Evolutionary conservation across 2,113 vertebrate genomes (phyloP), one percentile per base, ranked within the genome.

Genomic region (Pitta sordida): DNA sequence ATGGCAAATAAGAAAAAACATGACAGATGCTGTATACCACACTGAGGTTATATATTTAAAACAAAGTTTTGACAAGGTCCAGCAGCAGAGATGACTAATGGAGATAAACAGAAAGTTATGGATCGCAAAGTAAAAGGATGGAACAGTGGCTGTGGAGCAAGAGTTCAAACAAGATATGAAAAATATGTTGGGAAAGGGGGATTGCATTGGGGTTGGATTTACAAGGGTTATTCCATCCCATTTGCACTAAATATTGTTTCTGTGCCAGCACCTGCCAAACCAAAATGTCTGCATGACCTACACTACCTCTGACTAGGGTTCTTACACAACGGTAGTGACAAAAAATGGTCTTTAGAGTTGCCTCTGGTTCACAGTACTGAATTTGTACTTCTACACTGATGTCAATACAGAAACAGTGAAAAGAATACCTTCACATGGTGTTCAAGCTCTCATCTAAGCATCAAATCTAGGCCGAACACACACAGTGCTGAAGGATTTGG

Each of bases 31-130:
- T 83, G 36, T 62, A 70, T 6, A 74, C 78, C 60, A 95, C 44
- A 59, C 15, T 55, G 37, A 93, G 75, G 77, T 88, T 88, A 90
- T 55, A 90, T 78, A 70, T 93, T 92, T 89, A 79, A 94, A 94
- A 92, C 75, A 87, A 91, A 82, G 48, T 88, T 94, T 91, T 90
- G 64, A 93, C 90, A 91, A 91, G 85, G 48, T 43, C 39, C 78
- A 77, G 68, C 2, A 0, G 58, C 70, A 83, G 37, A 83, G 43
- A 65, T 77, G 59, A 83, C 39, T 92, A 94, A 92, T 63, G 71
- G 68, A 89, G 82, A 79, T 71, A 89, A 91, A 91, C n/a, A 75
- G 24, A 84, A 90, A 90, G 55, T 90, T 94, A 90, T 13, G 9
- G 37, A 95, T 90, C 13, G 7, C 67, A 79, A 89, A 90, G 51